Evolutionary conservation across 2,888 invertebrate genomes (phyloP), one percentile per base, ranked within the genome.

Genomic region (Ornithoptera alexandrae): DNA sequence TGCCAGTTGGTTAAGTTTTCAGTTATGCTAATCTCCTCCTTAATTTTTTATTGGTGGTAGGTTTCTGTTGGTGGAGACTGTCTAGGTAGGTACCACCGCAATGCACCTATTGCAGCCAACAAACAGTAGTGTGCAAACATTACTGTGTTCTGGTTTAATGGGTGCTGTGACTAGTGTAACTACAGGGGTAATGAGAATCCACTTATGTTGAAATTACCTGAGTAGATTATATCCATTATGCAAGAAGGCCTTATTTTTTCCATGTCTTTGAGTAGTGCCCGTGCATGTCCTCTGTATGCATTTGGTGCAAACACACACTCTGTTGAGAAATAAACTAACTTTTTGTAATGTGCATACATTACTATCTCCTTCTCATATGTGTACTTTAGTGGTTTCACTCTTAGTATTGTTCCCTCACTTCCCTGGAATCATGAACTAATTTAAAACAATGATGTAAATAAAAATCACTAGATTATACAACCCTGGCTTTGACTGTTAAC

Each of bases 311-410:
- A 99, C 63, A 98, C 96, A 90, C 99, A 99, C 88, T 99, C 99
- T 0, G 99, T 99, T 2, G 99, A 99, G 89, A 99, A 99, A 85
- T 99, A 99, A 12, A 99, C 96, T 42, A 99, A 90, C 81, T 97
- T 97, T 84, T 98, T 97, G 85, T 97, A 99, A 84, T 99, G 97
- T 0, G 99, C 99, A 90, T 99, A 99, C 98, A 99, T 98, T 0
- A 99, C 99, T 82, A 99, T 99, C 93, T 99, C 99, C 83, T 99
- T 99, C 86, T 99, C 99, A 85, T 99, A 99, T 0, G 98, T 96
- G 84, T 99, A 99, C 84, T 99, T 99, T 58, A 99, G 94, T 0
- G 99, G 99, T 83, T 99, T 99, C 22, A 98, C 98, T 77, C 99
- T 93, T 1, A 98, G 97, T 79, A 99, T 96, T 15, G 96, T 93